Base-by-base conservation (phyloP, 1,140 invertebrate species). In the Drosophila pruinosa region DNA sequence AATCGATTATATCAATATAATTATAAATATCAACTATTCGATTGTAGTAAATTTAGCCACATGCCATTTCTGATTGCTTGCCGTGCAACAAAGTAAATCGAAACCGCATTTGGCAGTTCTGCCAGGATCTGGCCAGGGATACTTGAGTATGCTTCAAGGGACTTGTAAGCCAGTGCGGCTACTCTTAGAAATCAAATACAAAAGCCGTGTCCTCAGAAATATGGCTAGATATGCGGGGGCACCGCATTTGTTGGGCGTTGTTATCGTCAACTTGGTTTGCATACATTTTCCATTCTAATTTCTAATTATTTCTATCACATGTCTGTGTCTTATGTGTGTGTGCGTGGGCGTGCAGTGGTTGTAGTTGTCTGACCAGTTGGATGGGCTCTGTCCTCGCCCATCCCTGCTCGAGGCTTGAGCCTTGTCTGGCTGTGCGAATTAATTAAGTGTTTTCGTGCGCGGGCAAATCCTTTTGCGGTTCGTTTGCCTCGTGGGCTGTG, bases 371-470 rank as follows among this genome's bases (percentile, higher is more conserved):
- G 81, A 86, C 81, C 80, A 85, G 64, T 68, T 79, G 75, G 72
- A 58, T 85, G 67, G 65, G 62, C 75, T 24, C 6, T 54, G 12
- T 58, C 63, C 43, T 45, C 36, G 15, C 15, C 10, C 19, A 31
- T 56, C 43, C 26, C 19, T 39, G 41, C 24, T 4, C 31, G 31
- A 34, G 31, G 31, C n/a, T 17, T 36, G 26, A 21, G 14, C 5
- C 15, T 54, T 47, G 36, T 17, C 24, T 38, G 38, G 45, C 31
- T 90, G 59, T 85, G 82, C 78, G 88, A 90, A 90, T 90, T 90
- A 90, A 90, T 90, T 90, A 90, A 90, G 88, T 90, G 88, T 90
- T 90, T 89, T 88, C 78, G 75, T 78, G 82, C 82, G 78, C 82
- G 78, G 78, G 82, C 83, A 78, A 83, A 90, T 90, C 88, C 81